Evolutionary conservation across 2,888 invertebrate species (phyloP), one percentile per base, ranked within the genome.

Genomic region (Tipula lateralis): DNA sequence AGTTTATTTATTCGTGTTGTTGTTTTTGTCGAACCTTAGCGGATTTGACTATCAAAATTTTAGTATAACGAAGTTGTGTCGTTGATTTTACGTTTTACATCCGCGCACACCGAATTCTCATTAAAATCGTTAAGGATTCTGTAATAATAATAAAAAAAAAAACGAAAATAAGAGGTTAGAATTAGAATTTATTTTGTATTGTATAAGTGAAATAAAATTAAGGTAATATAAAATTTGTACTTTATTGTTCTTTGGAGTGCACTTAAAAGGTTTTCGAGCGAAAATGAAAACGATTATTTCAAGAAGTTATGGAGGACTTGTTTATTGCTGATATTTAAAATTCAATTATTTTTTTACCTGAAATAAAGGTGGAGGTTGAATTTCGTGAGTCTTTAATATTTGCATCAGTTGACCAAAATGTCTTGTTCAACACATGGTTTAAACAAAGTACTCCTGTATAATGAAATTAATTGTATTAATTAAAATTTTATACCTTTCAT

Each of bases 141-240:
- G 66, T 66, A 66, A 66, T 66, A 16, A 36, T 7, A 36, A 36
- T 36, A 36, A 36, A 12, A 36, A 32, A 50, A 16, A 66, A 66
- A 24, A 66, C 66, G 66, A 66, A 66, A 66, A 66, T 66, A 66
- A 66, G 66, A 66, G 24, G 66, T 66, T 66, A 66, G 66, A 66
- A 66, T 66, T 66, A 66, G 24, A 66, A 66, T 66, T 66, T 66
- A 66, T 66, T 66, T 24, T 66, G 66, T 66, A 66, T 24, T 66
- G 24, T 66, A 12, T 66, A 19, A 66, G 24, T 66, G 66, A 66
- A 24, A 66, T 66, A 66, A 66, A 19, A 66, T 66, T 19, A 66
- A 24, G 24, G 66, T 66, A 66, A 66, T 66, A 24, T 66, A 66
- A 66, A 44, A 66, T 66, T 66, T 66, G 24, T 66, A 66, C 24